These are phyloP conservation scores for Megalurothrips usitatus DNA, from an alignment of 2,888 invertebrate species.

Conservation along the genomic window DNA sequence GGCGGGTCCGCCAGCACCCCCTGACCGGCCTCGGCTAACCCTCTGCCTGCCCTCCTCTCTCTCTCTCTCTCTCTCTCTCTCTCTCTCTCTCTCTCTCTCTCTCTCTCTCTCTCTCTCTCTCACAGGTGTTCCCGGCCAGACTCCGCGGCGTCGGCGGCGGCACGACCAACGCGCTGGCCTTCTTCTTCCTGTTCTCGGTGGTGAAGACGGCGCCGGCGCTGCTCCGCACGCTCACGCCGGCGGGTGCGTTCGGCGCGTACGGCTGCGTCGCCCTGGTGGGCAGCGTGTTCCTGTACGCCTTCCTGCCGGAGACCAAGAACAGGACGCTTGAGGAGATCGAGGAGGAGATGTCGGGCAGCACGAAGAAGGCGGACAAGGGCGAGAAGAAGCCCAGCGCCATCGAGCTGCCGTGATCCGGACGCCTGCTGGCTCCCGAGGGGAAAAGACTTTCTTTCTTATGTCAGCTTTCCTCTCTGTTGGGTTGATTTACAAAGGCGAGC, in stretches of 20 bases:
- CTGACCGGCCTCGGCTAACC: background rate
- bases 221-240: constrained; percentile 54
- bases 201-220: constrained; percentile 64
- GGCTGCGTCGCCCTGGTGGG: constrained; percentile 57
- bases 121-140: constrained; percentile 53
- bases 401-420: no score
- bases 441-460: no score
- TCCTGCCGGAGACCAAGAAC: constrained; percentile 65
- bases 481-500: background rate
- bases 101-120: no score
- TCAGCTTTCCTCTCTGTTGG: no score
- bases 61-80: no score
- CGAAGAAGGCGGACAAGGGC: no score
- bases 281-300: constrained; percentile 55
- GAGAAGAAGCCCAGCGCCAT: no score
- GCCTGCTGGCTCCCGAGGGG: no score
- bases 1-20: background rate
- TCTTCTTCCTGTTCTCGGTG: constrained; percentile 59
- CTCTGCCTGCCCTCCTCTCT: background rate
- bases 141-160: constrained; percentile 64
- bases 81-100: background rate
- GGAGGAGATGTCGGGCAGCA: constrained; percentile 39
- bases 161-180: constrained; percentile 60
- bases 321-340: constrained; percentile 65
- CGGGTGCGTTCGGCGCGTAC: constrained; percentile 60